Conservation (phyloP, 2,797 vertebrate species). For the Buceros bicornis region DNA sequence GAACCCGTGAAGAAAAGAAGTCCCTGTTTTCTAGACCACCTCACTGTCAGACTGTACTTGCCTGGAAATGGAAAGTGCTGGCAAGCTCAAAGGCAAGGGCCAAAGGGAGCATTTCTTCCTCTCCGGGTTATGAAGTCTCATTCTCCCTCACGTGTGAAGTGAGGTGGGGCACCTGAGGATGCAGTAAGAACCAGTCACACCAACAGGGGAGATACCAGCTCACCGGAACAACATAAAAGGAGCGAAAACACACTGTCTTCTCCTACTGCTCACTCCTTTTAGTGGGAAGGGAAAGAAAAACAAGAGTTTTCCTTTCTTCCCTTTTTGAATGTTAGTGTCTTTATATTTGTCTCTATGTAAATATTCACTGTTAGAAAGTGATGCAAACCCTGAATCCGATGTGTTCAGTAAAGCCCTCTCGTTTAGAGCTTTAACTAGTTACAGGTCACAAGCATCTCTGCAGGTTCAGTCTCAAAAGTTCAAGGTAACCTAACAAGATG, state of each 20-base stretch:
- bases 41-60: neutral
- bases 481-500: neutral
- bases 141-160: neutral
- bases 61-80: neutral
- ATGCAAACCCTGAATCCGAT: neutral
- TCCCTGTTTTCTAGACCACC: neutral
- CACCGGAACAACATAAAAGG: neutral
- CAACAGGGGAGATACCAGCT: neutral
- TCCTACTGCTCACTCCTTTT: neutral
- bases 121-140: neutral
- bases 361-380: neutral
- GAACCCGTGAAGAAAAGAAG: neutral
- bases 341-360: neutral
- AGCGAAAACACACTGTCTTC: neutral
- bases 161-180: rapidly evolving
- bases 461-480: neutral
- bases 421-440: neutral
- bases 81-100: neutral
- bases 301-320: neutral
- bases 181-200: neutral
- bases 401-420: neutral
- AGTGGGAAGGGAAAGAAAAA: neutral
- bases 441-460: neutral
- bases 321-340: neutral
- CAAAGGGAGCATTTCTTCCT: neutral